Conservation (phyloP, 92 coral and sea anemone genomes). For the Paramuricea clavata region DNA sequence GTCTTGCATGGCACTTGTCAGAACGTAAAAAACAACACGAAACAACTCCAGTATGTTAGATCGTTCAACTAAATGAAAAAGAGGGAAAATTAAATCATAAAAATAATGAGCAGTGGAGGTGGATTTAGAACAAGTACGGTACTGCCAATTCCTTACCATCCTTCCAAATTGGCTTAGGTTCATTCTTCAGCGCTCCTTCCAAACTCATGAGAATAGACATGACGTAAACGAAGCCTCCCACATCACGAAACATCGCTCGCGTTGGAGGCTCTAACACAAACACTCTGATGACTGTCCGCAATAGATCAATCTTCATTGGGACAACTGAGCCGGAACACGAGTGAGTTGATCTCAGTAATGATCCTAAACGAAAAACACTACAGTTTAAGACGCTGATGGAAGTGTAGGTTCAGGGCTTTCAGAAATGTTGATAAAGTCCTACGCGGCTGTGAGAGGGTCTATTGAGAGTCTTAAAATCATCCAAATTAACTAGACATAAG, state of each 20-base stretch:
- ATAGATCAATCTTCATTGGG: conserved; percentile 81
- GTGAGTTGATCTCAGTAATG: conserved; percentile 87
- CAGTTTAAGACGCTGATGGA: background rate
- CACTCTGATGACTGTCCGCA: conserved; percentile 86
- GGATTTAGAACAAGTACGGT: no score
- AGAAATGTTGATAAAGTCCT: no score
- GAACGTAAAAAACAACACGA: conserved; percentile 88
- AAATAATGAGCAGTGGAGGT: no score
- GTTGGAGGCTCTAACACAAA: conserved; percentile 93
- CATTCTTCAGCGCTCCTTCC: conserved; percentile 88
- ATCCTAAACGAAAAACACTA: conserved; percentile 62
- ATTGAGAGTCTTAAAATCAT: no score
- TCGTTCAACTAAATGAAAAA: conserved; percentile 61
- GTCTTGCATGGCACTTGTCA: conserved; percentile 98
- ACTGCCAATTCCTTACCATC: conserved; percentile 79
- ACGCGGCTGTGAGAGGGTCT: no score
- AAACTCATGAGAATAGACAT: conserved; percentile 92
- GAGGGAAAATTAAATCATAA: background rate
- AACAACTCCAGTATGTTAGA: conserved; percentile 76
- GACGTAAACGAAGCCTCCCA: conserved; percentile 96
- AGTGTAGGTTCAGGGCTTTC: no score
- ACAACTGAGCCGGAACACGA: conserved; percentile 74
- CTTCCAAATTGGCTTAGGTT: conserved; percentile 72
- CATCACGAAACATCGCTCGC: conserved; percentile 93
- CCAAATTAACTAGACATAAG: no score